These are phyloP conservation scores for Ictidomys tridecemlineatus DNA, from an alignment of 2,113 vertebrate species.

Conservation along the genomic window DNA sequence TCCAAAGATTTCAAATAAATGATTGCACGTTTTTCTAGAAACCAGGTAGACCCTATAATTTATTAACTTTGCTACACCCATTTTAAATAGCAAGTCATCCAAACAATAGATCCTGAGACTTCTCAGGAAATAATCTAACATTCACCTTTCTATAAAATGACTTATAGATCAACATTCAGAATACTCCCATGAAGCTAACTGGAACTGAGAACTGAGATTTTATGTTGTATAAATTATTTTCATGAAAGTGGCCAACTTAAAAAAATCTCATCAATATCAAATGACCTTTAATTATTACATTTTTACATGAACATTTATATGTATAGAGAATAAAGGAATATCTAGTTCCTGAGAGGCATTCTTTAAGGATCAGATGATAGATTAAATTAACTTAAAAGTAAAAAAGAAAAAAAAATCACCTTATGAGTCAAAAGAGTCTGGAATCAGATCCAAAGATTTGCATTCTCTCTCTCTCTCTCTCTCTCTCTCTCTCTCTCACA, in stretches of 20 bases:
- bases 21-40: not conserved
- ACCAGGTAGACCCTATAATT: not conserved
- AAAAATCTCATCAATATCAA: not conserved
- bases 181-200: not conserved
- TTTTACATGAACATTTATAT: not conserved
- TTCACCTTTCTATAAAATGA: not conserved
- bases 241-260: not conserved
- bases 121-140: not conserved
- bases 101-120: not conserved
- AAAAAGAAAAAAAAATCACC: not conserved
- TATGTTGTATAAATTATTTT: not conserved
- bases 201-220: not conserved
- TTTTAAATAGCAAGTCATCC: not conserved
- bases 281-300: constrained; percentile 13
- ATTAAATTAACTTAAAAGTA: constrained; percentile 29
- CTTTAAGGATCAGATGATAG: not conserved
- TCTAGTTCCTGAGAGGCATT: not conserved
- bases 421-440: not conserved
- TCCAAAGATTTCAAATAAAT: not conserved
- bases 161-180: not conserved
- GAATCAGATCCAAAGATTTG: not conserved
- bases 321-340: not conserved
- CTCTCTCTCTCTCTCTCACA: not conserved
- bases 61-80: not conserved
- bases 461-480: not conserved